Evolutionary conservation across 2,888 invertebrate species (phyloP), one percentile per base, ranked within the genome.

Genomic region (Scaeva pyrastri): DNA sequence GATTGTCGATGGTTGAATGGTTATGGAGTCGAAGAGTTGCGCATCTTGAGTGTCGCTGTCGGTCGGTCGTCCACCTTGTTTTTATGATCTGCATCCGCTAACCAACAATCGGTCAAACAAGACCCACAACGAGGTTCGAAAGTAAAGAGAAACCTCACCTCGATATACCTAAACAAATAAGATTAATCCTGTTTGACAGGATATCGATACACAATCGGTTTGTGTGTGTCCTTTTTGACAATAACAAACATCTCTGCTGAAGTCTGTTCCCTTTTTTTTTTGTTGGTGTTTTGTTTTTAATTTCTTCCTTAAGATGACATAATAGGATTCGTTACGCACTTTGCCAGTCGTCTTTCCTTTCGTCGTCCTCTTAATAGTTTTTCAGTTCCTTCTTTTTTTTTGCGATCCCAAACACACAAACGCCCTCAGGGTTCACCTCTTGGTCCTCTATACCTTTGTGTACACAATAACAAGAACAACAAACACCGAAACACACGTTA

Each of bases 261-360:
- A 71, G 39, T 11, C 19, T 39, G 23, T 16, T 52, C 50, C 21
- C 39, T 64, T 68, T 16, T 39, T 71, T 68, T 45, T n/a, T n/a
- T n/a, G n/a, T n/a, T 0, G 16, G 1, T 45, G 10, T 50, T 56
- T 21, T 21, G 21, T 68, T 66, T 74, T 50, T 48, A 31, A 48
- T 66, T 64, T 72, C 62, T 43, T 50, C 52, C 31, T 48, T 71
- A 77, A 86, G 86, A 82, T 86, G 86, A 86, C 82, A 86, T 86
- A 86, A 86, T 86, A 82, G 77, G 82, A 86, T 86, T 86, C 86
- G 82, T 77, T 86, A 39, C 86, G 86, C 86, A 81, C 81, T 76
- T 76, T 73, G 81, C 70, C 68, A n/a, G 31, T 66, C 48, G 60
- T 39, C 58, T 16, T 55, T 78, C 26, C 14, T 39, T 52, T 68